Base-by-base conservation (phyloP, 2,888 invertebrate species). In the Anthoptus insignis region DNA sequence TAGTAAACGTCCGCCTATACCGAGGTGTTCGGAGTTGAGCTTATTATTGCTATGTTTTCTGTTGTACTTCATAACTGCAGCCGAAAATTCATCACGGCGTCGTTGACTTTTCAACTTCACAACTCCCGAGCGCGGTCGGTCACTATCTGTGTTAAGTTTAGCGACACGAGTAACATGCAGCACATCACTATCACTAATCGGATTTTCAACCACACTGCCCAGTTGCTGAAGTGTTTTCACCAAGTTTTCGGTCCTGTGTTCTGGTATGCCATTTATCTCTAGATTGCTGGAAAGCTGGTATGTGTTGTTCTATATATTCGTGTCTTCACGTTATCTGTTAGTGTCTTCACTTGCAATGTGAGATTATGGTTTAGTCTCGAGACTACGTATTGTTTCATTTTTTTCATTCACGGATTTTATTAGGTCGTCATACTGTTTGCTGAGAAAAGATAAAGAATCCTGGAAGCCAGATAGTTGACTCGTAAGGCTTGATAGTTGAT, bases 211-310 rank as follows among this genome's bases (percentile, higher is more conserved):
- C 3, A 58, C 60, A 7, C 59, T 66, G 0, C 61, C 47, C 2
- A 72, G 66, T 27, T 73, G 66, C 9, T 21, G 3, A 7, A 71
- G 19, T 0, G 54, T 54, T 16, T 47, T 68, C 0, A 50, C n/a
- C 11, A 68, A 39, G 9, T 67, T 73, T 59, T 72, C 74, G 3
- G 63, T 32, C 13, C 57, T 64, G 32, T 71, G 58, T 67, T 75
- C 76, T 0, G 74, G 73, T n/a, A 76, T 24, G 11, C 73, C 68
- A 16, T 68, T 71, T 8, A 76, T 66, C 47, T 75, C 73, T 0
- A 75, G 45, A 19, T 73, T 74, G 21, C n/a, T n/a, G n/a, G n/a
- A 42, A 64, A n/a, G 66, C 67, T 0, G 72, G 59, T 49, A 64
- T 42, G 13, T 71, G 61, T 60, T 76, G 74, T 53, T 75, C 75